Evolutionary conservation across 2,888 invertebrate species (phyloP), one percentile per base, ranked within the genome.

Genomic region (Sphaeridia pumilis): DNA sequence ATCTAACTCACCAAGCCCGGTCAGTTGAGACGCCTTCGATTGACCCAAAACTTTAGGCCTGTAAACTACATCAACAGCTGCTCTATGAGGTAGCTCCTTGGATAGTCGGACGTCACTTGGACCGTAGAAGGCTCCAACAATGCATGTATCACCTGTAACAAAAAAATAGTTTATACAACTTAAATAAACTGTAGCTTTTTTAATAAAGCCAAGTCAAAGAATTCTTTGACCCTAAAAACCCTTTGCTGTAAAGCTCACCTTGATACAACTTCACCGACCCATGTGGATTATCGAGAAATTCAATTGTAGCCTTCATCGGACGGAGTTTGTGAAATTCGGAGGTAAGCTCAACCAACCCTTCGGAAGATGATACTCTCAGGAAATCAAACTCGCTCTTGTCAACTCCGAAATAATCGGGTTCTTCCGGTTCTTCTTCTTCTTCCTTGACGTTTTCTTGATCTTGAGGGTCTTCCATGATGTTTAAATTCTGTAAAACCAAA

Each of bases 81-180:
- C 60, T 26, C 63, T 49, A 22, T 63, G 60, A 4, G 63, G 63
- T 1, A 63, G 49, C 45, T 63, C 63, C 35, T 63, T 63, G 1
- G 59, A 54, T 34, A 63, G 57, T 17, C 63, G 25, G 10, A 61
- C 52, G 47, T 63, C 63, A 38, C 56, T 56, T 14, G 63, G 63
- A 5, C 60, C 63, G 41, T 58, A 63, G 21, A 59, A 56, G 21
- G 59, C 60, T 12, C 51, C 56, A 14, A 63, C 24, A 2, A 60
- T 58, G 22, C 56, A 54, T 12, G 60, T 61, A n/a, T 52, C 55
- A 12, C 63, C 63, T 63, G 44, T n/a, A 50, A 47, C 24, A 5
- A 26, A 34, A n/a, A n/a, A n/a, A n/a, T n/a, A n/a, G n/a, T n/a
- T n/a, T n/a, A n/a, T n/a, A n/a, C n/a, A n/a, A n/a, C n/a, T n/a